A percentile compares a stretch with the other conserved stretches of the same genome.
phyloP scores from a whole-genome alignment of 2,113 vertebrate species.

The Seriola rivoliana region DNA sequence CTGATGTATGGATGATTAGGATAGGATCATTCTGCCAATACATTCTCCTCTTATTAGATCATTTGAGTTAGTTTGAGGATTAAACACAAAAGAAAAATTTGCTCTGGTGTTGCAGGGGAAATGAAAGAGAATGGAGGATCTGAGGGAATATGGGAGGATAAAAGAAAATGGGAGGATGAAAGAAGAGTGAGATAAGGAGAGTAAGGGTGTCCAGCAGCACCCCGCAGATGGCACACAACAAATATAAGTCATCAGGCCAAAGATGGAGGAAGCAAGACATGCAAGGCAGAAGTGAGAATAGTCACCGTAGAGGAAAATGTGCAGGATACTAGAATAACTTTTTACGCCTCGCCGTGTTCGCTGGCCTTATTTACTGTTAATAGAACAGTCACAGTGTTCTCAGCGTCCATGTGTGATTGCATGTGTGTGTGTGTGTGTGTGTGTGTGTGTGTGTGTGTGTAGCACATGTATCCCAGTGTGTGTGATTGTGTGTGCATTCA shows the following conservation, averaged over 20 bases:
- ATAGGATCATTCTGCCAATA: background rate
- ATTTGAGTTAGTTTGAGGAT: slow-evolving; percentile 15
- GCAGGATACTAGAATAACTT: slow-evolving; percentile 21
- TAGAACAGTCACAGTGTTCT: slow-evolving; percentile 25
- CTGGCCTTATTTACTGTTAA: slow-evolving; percentile 22
- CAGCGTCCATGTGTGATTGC: slow-evolving; percentile 34
- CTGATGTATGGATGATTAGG: background rate
- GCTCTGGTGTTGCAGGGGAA: slow-evolving; percentile 4
- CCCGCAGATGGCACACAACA: slow-evolving; percentile 32
- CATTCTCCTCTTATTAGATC: slow-evolving; percentile 22
- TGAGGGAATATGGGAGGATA: slow-evolving; percentile 27
- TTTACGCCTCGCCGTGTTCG: slow-evolving; percentile 13
- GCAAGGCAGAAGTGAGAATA: background rate
- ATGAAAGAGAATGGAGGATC: slow-evolving; percentile 24
- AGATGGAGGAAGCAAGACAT: slow-evolving; percentile 32
- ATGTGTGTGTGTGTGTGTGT: slow-evolving; percentile 45
- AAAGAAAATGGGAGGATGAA: slow-evolving; percentile 47
- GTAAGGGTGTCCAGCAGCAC: slow-evolving; percentile 14
- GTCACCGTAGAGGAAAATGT: slow-evolving; percentile 20
- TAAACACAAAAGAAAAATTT: background rate
- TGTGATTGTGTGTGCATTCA: slow-evolving; percentile 17
- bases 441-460: slow-evolving; percentile 43
- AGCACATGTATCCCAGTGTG: slow-evolving; percentile 3
- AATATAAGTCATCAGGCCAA: slow-evolving; percentile 61
- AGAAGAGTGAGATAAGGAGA: slow-evolving; percentile 35